Evolutionary conservation across 2,888 invertebrate genomes (phyloP), one percentile per base, ranked within the genome.

Genomic region (Thera britannica): DNA sequence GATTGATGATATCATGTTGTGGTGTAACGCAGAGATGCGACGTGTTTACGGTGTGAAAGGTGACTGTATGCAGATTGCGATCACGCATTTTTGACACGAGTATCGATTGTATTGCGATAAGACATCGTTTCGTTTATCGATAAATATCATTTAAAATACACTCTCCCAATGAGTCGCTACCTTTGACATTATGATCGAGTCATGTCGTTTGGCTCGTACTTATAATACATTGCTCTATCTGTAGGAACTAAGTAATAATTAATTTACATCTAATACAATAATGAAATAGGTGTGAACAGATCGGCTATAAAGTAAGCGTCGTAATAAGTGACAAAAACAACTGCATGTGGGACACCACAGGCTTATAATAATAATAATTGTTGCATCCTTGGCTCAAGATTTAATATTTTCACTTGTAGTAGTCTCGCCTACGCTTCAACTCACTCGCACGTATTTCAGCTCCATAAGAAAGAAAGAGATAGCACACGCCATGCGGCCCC

Each of bases 31-130:
- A 80, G 82, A 83, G 83, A 86, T 89, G 75, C 71, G 81, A 77
- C 79, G 77, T 83, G 78, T 81, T 83, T 82, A 79, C 80, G 79
- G 83, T 90, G 86, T 86, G 86, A 91, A 91, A 92, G 92, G 92
- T 92, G 89, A 90, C 88, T 82, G 75, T 91, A 92, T 91, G 91
- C 79, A 91, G 90, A 92, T 92, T 88, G 86, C 87, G 76, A 88
- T 88, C 88, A 89, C 85, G 87, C 79, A 75, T 80, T 74, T 86
- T 85, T 83, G 87, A 86, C 88, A 89, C 83, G 87, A 86, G 82
- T 83, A 83, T 87, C 87, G 83, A 79, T 82, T 82, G 58, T 66
- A 51, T 56, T 54, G 36, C 58, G 65, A 65, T 65, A 60, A 83
- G 85, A 88, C 85, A 86, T 79, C 78, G 79, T 81, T 83, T 86